Evolutionary conservation across 2,888 invertebrate genomes (phyloP), one percentile per base, ranked within the genome.

Genomic region (Watsonalla binaria): DNA sequence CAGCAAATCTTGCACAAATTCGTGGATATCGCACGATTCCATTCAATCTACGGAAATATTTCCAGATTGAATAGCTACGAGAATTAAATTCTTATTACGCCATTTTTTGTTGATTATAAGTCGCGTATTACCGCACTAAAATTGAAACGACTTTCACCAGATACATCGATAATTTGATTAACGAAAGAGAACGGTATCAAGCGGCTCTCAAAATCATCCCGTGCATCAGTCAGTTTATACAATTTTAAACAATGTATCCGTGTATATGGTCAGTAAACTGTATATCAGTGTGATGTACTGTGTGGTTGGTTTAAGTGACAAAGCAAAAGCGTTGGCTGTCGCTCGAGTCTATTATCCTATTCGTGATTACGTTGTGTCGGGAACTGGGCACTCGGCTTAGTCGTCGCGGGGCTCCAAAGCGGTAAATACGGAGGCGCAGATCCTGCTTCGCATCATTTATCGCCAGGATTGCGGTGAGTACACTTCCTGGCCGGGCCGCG

Each of bases 381-480:
- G 87, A 86, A 76, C 86, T 80, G 84, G 84, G 78, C 79, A 79
- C 80, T 84, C 76, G 76, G 80, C 63, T 86, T 85, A 90, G 89
- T 90, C 83, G 87, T 69, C 78, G 86, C 84, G 82, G 86, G 88
- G 88, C 83, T 84, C 83, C 81, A 84, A 84, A 87, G 88, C 86
- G 85, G 90, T 83, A 89, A 90, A 85, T 90, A 90, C 90, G 90
- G 90, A 90, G 90, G 83, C 86, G 84, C 83, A 78, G 80, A 84
- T 84, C 82, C 82, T 84, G 76, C 82, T 82, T 76, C 88, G 84
- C 84, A 89, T 88, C 88, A 90, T 90, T 85, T 84, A 85, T 81
- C 86, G 86, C 68, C 88, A 88, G 82, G 85, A 89, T 84, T 89
- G 82, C 85, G 90, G 90, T 90, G 79, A 90, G 90, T 89, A 73